phyloP scores from a whole-genome alignment of 2,888 invertebrate species.

The Agrotis clavis region DNA sequence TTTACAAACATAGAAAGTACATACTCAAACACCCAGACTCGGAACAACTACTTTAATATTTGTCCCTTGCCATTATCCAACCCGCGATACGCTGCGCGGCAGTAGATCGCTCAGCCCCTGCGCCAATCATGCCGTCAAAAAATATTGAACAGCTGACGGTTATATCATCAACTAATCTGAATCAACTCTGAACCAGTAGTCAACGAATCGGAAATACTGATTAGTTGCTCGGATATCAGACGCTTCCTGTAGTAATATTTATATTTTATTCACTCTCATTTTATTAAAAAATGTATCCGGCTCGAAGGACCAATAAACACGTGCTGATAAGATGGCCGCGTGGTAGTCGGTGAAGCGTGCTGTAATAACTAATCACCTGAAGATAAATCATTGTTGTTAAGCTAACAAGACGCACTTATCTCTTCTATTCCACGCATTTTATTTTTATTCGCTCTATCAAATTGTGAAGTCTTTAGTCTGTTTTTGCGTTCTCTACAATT shows the following conservation, averaged over 20 bases:
- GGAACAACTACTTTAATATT: no score
- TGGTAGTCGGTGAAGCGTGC: neutral
- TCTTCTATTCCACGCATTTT: neutral
- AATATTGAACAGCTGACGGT: neutral
- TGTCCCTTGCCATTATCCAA: no score
- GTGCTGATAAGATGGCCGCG: constrained; percentile 10
- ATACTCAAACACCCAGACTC: no score
- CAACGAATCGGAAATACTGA: constrained; percentile 36
- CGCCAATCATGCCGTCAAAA: no score
- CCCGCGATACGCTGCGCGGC: no score
- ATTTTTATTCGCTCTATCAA: neutral
- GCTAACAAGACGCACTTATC: neutral
- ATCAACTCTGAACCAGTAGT: neutral
- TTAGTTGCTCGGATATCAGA: constrained; percentile 27
- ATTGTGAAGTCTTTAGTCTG: neutral
- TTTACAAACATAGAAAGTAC: no score
- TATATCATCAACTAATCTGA: neutral
- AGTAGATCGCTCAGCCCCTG: no score
- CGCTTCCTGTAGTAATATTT: constrained; percentile 26
- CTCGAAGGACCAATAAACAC: constrained; percentile 23
- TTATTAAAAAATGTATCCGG: neutral
- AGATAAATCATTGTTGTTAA: neutral
- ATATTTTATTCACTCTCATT: constrained; percentile 8
- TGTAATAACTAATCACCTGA: constrained; percentile 9
- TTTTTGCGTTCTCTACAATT: no score